Evolutionary conservation across 1,140 invertebrate genomes (phyloP).

Genomic region (Drosophila sulfurigaster): DNA sequence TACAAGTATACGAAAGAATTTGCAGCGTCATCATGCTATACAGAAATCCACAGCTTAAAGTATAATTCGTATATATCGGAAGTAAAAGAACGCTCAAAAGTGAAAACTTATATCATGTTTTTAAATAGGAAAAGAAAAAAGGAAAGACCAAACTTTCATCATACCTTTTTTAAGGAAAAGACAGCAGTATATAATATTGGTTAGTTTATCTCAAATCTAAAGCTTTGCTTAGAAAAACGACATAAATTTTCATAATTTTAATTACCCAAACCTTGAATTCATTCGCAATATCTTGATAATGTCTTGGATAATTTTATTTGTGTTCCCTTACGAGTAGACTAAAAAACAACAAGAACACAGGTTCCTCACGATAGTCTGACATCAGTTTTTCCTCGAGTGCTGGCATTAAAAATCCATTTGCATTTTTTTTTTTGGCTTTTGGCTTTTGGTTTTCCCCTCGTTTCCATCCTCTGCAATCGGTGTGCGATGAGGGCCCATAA

Average conservation of each 20-base stretch:
- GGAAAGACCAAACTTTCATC: too few species aligned
- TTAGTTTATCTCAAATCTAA: background rate
- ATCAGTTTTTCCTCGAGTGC: slow-evolving; percentile 51
- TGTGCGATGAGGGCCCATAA: slow-evolving; percentile 36
- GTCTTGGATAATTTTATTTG: slow-evolving; percentile 8
- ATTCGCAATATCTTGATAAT: slow-evolving; percentile 6
- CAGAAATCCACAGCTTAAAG: too few species aligned
- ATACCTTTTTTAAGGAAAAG: background rate
- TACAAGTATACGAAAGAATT: too few species aligned
- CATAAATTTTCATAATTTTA: slow-evolving; percentile 2
- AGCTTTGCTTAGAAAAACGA: background rate
- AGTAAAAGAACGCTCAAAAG: too few species aligned
- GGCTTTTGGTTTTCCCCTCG: background rate
- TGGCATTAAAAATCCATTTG: slow-evolving; percentile 46
- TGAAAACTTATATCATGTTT: too few species aligned
- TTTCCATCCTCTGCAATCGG: background rate
- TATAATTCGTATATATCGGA: too few species aligned
- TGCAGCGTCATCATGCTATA: too few species aligned
- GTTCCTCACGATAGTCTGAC: slow-evolving; percentile 39
- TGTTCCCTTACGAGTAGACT: background rate
- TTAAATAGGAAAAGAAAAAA: too few species aligned
- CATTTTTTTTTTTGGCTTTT: slow-evolving; percentile 6
- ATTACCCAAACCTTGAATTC: background rate
- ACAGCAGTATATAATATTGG: background rate
- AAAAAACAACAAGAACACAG: slow-evolving; percentile 13